Evolutionary conservation across 2,888 invertebrate species (phyloP), one percentile per base, ranked within the genome.

Genomic region (Caenorhabditis virilis): DNA sequence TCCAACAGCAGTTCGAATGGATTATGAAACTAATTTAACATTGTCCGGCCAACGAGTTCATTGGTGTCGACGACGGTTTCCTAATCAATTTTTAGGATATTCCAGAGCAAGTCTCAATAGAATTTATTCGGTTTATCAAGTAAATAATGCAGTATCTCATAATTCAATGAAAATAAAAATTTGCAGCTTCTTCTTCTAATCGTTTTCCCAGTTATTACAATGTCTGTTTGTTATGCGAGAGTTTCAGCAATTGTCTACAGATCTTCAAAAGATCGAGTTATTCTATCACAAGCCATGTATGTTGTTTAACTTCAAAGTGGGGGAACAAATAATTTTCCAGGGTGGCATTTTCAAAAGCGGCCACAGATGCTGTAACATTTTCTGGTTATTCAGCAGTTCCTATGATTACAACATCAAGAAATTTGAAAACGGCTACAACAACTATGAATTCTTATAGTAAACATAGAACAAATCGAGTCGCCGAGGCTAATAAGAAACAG

Each of bases 171-270:
- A 43, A 26, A 45, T 7, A 13, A 45, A 45, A 45, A n/a, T 11
- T 52, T 69, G 16, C 88, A 89, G 88, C 83, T 89, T 15, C 75
- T 88, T 2, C 77, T 89, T 26, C 87, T 89, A 18, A 85, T 90
- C 41, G 80, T 89, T 4, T 83, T 88, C 25, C 90, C 90, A 0
- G 86, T 89, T 16, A 81, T 84, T 27, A 87, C 89, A 48, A 90
- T 90, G 89, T 86, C 86, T 0, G 87, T 88, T 57, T 88, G 89
- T 43, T 90, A 90, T 81, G 85, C 87, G 5, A 86, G 87, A 63
- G 89, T 90, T 74, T 72, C 75, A 13, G 59, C 70, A 26, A 78
- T 78, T 38, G 78, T 78, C 43, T 74, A 76, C 57, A 66, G 65
- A n/a, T 72, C 74, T 0, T 72, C 74, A 3, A 75, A 74, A 49